These are phyloP conservation scores for Plecturocebus donacophilus DNA, from an alignment of 2,113 vertebrate species.

Conservation along the genomic window DNA sequence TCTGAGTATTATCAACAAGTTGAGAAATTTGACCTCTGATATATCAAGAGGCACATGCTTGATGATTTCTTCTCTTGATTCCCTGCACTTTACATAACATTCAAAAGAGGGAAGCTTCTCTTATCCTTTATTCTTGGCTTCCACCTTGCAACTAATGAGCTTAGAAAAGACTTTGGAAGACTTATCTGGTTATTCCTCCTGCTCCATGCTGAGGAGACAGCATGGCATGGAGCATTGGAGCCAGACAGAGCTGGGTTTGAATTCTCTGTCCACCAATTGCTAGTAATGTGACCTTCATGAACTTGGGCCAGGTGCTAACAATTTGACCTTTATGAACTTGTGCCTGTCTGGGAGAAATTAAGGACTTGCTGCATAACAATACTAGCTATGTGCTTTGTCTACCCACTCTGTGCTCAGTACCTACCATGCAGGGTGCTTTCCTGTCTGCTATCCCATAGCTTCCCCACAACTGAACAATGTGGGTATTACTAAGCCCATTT, in stretches of 20 bases:
- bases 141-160: no score
- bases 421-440: background rate
- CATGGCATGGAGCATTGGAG: rapidly evolving
- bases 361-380: background rate
- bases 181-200: background rate
- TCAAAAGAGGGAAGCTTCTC: background rate
- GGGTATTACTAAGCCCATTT: background rate
- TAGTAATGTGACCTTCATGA: background rate
- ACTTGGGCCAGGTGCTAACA: background rate
- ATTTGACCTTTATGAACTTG: background rate
- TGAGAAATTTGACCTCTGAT: slow-evolving; percentile 63
- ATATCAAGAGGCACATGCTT: background rate
- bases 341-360: background rate
- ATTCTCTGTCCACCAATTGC: background rate
- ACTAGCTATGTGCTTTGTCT: no score
- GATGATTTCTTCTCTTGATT: slow-evolving; percentile 27
- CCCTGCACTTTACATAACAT: background rate
- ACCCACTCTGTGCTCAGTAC: background rate
- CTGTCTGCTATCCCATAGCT: background rate
- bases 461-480: background rate
- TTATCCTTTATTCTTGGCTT: background rate
- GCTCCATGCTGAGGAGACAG: background rate
- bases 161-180: background rate
- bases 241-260: background rate
- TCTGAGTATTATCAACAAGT: slow-evolving; percentile 46